Evolutionary conservation across 2,888 invertebrate species (phyloP).

Genomic region (Trichopria drosophilae): DNA sequence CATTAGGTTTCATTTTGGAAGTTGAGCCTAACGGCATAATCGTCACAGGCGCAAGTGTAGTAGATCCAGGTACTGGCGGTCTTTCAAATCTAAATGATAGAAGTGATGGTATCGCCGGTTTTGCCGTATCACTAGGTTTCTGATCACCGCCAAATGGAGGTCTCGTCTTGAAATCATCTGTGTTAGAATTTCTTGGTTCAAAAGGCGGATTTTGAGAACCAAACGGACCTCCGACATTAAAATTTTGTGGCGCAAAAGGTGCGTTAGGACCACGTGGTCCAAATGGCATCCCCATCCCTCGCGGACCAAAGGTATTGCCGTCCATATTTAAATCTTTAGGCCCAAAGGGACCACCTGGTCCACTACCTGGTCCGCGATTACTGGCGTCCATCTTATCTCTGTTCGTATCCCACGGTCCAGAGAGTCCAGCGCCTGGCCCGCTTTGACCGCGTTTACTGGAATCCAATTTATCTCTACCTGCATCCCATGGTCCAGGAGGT

Average conservation of each 20-base stretch:
- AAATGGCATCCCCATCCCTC: conserved; percentile 29
- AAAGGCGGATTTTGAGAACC: conserved; percentile 15
- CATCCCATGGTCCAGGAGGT: too few species aligned
- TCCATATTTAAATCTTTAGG: not conserved
- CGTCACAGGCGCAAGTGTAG: conserved; percentile 13
- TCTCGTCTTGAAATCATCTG: conserved; percentile 13
- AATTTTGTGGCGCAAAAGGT: conserved; percentile 4
- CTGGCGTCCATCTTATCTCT: too few species aligned
- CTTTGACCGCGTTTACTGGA: too few species aligned
- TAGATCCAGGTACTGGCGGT: conserved; percentile 4
- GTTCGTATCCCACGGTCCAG: not conserved
- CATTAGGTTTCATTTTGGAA: too few species aligned
- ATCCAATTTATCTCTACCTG: too few species aligned
- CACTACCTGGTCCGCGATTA: not conserved
- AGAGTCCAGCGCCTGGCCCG: too few species aligned
- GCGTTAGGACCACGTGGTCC: conserved; percentile 26
- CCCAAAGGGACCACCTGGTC: conserved; percentile 2
- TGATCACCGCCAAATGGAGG: conserved; percentile 26
- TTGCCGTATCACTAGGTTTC: too few species aligned
- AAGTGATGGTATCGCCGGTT: not conserved
- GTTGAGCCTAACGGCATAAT: too few species aligned
- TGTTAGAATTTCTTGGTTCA: conserved; percentile 18
- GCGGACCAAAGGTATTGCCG: conserved; percentile 28
- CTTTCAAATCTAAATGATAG: not conserved
- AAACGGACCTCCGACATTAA: conserved; percentile 1